Evolutionary conservation across 2,113 vertebrate species (phyloP).

Genomic region (Falcunculus frontatus): DNA sequence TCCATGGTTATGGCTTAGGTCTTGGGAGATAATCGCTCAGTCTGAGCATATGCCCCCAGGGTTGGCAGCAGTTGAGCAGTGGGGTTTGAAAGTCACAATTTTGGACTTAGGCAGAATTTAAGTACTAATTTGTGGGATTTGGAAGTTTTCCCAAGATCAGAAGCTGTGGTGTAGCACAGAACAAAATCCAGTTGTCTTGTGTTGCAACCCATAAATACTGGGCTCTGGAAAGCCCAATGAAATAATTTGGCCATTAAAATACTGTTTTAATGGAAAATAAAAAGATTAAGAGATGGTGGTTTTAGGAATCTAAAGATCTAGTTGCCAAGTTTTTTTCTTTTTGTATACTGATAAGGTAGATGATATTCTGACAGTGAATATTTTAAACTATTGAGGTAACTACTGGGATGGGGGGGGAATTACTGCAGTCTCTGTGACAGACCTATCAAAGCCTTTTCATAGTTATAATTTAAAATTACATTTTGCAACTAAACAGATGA

Average conservation of each 20-base stretch:
- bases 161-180: background rate
- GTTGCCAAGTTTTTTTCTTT: background rate
- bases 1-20: background rate
- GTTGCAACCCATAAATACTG: background rate
- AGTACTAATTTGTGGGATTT: background rate
- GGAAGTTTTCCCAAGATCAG: background rate
- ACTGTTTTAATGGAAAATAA: background rate
- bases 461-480: background rate
- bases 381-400: background rate
- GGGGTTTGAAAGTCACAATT: background rate
- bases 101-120: conserved; percentile 4
- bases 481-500: background rate
- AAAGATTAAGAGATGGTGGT: accelerated
- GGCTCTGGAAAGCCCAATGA: background rate
- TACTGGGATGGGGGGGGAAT: background rate
- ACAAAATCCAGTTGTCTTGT: background rate
- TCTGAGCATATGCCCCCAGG: background rate
- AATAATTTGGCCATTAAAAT: background rate
- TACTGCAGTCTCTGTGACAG: background rate
- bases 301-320: background rate
- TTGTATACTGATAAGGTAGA: background rate
- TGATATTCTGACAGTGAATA: background rate
- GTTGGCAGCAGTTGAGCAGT: background rate
- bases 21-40: background rate
- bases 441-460: background rate